phyloP scores from a whole-genome alignment of 2,797 vertebrate genomes.

The Pogoniulus pusillus region DNA sequence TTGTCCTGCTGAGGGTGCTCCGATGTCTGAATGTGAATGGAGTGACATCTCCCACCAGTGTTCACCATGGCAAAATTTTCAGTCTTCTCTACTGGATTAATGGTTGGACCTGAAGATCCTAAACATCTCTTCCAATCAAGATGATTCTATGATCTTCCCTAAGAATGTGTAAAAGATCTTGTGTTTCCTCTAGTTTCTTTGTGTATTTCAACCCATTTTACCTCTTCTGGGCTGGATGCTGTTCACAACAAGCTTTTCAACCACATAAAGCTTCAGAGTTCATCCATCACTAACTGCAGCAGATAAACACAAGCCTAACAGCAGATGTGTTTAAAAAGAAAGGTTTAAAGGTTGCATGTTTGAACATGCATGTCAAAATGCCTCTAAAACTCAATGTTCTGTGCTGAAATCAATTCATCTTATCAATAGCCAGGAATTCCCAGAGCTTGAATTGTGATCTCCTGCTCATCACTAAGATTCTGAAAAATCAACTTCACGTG shows the following conservation, averaged over 20 bases:
- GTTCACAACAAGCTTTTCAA: background rate
- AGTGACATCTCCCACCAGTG: background rate
- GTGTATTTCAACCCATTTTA: background rate
- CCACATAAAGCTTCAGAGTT: rapidly evolving
- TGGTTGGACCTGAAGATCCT: no score
- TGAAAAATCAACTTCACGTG: background rate
- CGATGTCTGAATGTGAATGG: background rate
- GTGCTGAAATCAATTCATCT: background rate
- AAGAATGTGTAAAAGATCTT: background rate
- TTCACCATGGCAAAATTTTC: background rate
- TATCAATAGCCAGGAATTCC: conserved; percentile 12
- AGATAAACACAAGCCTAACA: background rate
- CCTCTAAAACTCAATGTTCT: conserved; percentile 36
- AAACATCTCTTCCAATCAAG: no score
- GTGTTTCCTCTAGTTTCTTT: background rate
- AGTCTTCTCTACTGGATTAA: background rate
- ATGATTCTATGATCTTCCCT: background rate
- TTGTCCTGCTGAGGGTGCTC: background rate
- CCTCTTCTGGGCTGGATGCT: background rate
- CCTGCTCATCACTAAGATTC: background rate
- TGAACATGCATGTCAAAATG: rapidly evolving
- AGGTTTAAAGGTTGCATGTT: background rate
- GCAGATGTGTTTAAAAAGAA: conserved; percentile 8
- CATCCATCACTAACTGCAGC: background rate
- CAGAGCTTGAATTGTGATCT: background rate